Evolutionary conservation across 2,888 invertebrate species (phyloP).

Genomic region (Augochlorella aurata): DNA sequence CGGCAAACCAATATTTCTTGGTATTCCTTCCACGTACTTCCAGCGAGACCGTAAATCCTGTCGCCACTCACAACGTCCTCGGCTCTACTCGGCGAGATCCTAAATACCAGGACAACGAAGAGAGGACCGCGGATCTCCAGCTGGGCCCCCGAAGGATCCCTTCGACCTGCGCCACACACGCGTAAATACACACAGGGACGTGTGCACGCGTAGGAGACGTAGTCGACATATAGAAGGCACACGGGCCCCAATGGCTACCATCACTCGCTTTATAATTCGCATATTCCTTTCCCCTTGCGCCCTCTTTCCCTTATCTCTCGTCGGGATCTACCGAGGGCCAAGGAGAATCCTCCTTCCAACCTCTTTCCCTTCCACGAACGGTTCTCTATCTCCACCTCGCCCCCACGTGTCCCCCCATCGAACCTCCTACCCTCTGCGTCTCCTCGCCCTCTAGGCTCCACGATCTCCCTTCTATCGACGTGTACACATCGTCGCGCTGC

Average conservation of each 20-base stretch:
- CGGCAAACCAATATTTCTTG: conserved; percentile 56
- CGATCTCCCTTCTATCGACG: conserved; percentile 59
- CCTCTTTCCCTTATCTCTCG: conserved; percentile 73
- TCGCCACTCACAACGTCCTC: conserved; percentile 68
- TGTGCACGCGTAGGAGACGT: conserved; percentile 50
- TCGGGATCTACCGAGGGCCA: conserved; percentile 72
- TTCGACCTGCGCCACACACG: conserved; percentile 64
- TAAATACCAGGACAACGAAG: conserved; percentile 71
- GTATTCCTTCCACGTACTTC: conserved; percentile 55
- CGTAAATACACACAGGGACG: conserved; percentile 43
- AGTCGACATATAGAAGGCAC: conserved; percentile 51
- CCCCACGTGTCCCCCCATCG: conserved; percentile 49
- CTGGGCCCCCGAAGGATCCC: conserved; percentile 70
- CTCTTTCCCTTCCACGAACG: conserved; percentile 69
- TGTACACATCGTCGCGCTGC: conserved; percentile 67
- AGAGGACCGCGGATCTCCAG: conserved; percentile 72
- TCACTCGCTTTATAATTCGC: conserved; percentile 75
- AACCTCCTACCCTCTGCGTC: not conserved
- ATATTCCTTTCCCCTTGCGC: conserved; percentile 63
- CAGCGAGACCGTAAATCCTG: conserved; percentile 70
- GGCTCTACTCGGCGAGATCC: conserved; percentile 68
- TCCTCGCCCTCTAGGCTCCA: conserved; percentile 11
- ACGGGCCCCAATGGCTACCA: conserved; percentile 69
- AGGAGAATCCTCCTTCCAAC: conserved; percentile 58
- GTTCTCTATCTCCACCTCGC: conserved; percentile 57